These are phyloP conservation scores for Antheraea yamamai DNA, from an alignment of 2,888 invertebrate species.

Conservation along the genomic window DNA sequence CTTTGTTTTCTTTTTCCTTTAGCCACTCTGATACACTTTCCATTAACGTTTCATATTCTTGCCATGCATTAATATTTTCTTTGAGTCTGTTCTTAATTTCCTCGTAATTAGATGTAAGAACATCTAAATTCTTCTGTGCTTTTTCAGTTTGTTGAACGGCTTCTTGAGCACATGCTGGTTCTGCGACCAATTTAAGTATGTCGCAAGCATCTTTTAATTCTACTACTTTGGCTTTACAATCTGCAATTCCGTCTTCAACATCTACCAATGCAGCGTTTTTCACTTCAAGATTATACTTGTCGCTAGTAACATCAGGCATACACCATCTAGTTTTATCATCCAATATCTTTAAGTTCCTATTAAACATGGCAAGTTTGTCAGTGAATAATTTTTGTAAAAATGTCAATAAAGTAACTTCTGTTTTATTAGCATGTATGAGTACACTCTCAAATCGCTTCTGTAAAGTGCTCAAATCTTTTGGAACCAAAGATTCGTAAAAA, in stretches of 20 bases:
- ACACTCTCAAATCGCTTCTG: constrained; percentile 92
- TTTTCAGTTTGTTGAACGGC: constrained; percentile 87
- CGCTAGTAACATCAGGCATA: constrained; percentile 92
- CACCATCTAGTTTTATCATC: constrained; percentile 97
- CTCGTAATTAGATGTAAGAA: constrained; percentile 85
- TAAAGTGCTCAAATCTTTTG: constrained; percentile 91
- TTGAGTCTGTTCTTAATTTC: constrained; percentile 86
- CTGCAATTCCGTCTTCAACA: constrained; percentile 87
- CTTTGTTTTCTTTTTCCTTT: constrained; percentile 89
- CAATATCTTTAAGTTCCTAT: constrained; percentile 89
- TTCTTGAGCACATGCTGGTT: constrained; percentile 85
- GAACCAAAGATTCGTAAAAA: constrained; percentile 88
- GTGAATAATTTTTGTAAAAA: constrained; percentile 94
- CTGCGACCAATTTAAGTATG: constrained; percentile 87
- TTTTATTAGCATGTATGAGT: constrained; percentile 89
- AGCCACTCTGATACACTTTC: constrained; percentile 90
- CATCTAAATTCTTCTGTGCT: constrained; percentile 86
- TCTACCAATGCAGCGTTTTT: constrained; percentile 91
- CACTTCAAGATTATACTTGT: constrained; percentile 95
- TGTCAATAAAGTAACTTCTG: constrained; percentile 88
- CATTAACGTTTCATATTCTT: constrained; percentile 89
- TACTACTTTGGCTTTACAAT: constrained; percentile 85
- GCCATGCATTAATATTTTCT: constrained; percentile 89
- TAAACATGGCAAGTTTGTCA: constrained; percentile 91
- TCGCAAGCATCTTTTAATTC: constrained; percentile 88